Percentiles rank a stretch among this genome's conserved stretches.
Conservation (phyloP, 2,797 vertebrate genomes). For the Cuculus canorus region DNA sequence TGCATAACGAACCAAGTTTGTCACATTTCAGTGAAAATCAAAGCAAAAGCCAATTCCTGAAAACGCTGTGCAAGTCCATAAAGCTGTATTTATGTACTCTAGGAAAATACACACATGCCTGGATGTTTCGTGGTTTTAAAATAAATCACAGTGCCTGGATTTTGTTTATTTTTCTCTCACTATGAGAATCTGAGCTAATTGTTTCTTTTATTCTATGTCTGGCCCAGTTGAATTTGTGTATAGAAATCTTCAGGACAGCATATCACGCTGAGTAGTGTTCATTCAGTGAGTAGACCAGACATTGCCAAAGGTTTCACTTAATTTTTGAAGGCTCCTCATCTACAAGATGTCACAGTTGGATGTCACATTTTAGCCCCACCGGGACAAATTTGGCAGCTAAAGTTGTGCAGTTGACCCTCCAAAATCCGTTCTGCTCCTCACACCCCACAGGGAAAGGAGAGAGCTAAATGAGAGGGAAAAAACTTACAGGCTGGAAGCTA, state of each 20-base stretch:
- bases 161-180: not conserved
- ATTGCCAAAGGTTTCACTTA: not conserved
- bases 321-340: not conserved
- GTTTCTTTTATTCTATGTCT: not conserved
- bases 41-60: conserved; percentile 16
- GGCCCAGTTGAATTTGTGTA: not conserved
- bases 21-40: conserved; percentile 39
- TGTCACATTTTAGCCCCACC: too few species aligned
- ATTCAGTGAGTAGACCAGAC: not conserved
- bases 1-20: not conserved
- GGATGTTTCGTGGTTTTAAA: not conserved
- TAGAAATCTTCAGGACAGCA: not conserved
- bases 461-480: too few species aligned
- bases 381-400: too few species aligned
- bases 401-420: too few species aligned
- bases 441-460: too few species aligned
- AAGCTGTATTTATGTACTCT: not conserved
- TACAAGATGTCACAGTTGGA: not conserved
- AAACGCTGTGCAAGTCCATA: not conserved
- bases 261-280: accelerated
- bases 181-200: not conserved
- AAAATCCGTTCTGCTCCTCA: too few species aligned
- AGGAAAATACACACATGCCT: not conserved
- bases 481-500: too few species aligned
- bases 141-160: not conserved